phyloP scores from a whole-genome alignment of 2,888 invertebrate species.

The Lasioglossum marginatum region DNA sequence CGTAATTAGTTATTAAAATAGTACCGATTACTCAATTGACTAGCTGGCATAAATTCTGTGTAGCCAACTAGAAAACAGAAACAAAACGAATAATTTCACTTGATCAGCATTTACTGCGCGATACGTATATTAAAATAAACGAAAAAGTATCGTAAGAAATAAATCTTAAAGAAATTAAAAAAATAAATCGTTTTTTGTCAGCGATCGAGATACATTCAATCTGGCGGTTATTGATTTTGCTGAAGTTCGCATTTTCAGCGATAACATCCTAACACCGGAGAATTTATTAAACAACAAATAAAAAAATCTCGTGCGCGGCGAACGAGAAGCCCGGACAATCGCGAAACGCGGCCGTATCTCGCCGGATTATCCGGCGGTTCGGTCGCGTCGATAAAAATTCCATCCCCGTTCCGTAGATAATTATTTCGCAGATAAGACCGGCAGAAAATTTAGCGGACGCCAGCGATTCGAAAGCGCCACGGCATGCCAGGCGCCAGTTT shows the following conservation, averaged over 20 bases:
- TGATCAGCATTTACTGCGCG: background rate
- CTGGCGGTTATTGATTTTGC: background rate
- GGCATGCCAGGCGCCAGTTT: constrained; percentile 28
- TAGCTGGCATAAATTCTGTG: background rate
- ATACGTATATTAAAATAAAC: background rate
- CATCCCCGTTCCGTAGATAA: constrained; percentile 30
- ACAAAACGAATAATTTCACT: background rate
- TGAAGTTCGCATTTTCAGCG: background rate
- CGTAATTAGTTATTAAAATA: background rate
- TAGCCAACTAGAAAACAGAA: background rate
- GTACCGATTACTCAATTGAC: background rate
- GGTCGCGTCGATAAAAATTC: constrained; percentile 52
- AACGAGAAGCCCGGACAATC: background rate
- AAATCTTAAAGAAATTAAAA: background rate
- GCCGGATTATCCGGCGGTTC: background rate
- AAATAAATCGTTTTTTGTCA: background rate
- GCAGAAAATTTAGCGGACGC: constrained; percentile 46
- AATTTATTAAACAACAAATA: background rate
- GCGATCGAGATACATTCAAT: background rate
- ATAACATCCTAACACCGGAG: background rate
- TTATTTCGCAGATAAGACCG: constrained; percentile 51
- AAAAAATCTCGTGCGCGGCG: background rate
- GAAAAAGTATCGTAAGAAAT: background rate
- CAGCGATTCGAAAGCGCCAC: constrained; percentile 55
- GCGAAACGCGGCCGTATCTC: background rate